Base-by-base conservation (phyloP, 2,888 invertebrate species). In the Leptinotarsa haldemani region DNA sequence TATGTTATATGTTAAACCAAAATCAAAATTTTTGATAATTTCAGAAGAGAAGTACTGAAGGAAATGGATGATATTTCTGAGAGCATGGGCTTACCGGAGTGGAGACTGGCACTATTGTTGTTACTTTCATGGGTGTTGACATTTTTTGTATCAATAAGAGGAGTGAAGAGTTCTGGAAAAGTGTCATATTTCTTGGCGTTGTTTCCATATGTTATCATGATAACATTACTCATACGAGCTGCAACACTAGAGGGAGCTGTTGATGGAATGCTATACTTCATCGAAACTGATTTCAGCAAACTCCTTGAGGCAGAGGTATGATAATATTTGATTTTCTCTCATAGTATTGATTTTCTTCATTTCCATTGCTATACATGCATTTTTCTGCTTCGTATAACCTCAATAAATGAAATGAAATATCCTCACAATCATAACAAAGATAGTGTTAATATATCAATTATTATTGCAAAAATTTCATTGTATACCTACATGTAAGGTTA, bases 141-240 rank as follows among this genome's bases (percentile, higher is more conserved):
- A 52, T 94, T 93, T 83, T 80, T 91, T 7, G 92, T 94, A 69
- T 91, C 94, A 64, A 89, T 93, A 18, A 91, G 90, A 77, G 94
- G 94, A 13, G 93, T 95, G 1, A 92, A 93, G 85, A 94, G 93
- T 82, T 93, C 94, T 0, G 95, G 95, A 64, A 95, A 94, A 86
- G 94, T 93, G 0, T 93, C 96, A 0, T 97, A 97, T 87, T 95
- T 97, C 86, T 92, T 97, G n/a, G 97, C 97, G 0, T 86, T 96
- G 3, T 95, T 95, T 85, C 96, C 96, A 0, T 95, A 95, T 83
- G 90, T 94, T 5, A 92, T 96, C 68, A 91, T 96, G 87, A 88
- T 95, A 73, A 91, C 92, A 48, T 87, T 96, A 63, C 89, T 96
- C 16, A 90, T 95, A 67, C 90, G 92, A 75, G 91, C 92, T 0